Evolutionary conservation across 1,140 invertebrate species (phyloP).

Genomic region (Hetaerina americana): DNA sequence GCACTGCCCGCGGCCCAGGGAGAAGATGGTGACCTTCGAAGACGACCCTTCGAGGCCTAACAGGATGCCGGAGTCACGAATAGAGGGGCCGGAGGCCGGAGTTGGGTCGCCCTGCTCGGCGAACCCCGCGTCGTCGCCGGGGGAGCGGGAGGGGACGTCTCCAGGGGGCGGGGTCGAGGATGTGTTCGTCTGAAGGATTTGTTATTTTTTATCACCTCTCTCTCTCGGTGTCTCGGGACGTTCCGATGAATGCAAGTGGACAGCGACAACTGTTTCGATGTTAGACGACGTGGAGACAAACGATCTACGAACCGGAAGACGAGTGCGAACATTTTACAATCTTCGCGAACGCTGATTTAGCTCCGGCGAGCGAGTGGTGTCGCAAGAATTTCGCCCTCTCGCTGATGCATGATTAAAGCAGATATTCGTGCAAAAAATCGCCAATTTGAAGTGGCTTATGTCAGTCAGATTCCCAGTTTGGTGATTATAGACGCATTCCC

Average conservation of each 20-base stretch:
- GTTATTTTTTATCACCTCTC: too few species aligned
- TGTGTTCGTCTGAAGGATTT: slow-evolving; percentile 51
- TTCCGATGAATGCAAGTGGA: neutral
- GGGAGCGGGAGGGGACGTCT: neutral
- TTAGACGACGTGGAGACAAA: neutral
- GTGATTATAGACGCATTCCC: too few species aligned
- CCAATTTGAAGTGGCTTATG: too few species aligned
- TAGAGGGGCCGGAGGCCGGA: slow-evolving; percentile 27
- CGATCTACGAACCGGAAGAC: neutral
- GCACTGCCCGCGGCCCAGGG: slow-evolving; percentile 24
- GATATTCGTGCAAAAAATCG: too few species aligned
- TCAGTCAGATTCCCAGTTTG: too few species aligned
- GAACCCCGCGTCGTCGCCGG: slow-evolving; percentile 9
- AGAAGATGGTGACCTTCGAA: slow-evolving; percentile 72
- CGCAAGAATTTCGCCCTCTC: too few species aligned
- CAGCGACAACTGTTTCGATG: neutral
- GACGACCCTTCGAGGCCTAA: slow-evolving; percentile 39
- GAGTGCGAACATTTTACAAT: neutral
- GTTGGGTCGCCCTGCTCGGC: slow-evolving; percentile 30
- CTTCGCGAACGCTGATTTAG: neutral
- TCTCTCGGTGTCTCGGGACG: neutral
- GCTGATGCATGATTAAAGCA: too few species aligned
- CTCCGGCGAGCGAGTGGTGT: neutral
- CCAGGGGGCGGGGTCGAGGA: slow-evolving; percentile 28
- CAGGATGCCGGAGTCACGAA: too few species aligned